Conservation (phyloP, 2,888 invertebrate species). For the Helleia helle region DNA sequence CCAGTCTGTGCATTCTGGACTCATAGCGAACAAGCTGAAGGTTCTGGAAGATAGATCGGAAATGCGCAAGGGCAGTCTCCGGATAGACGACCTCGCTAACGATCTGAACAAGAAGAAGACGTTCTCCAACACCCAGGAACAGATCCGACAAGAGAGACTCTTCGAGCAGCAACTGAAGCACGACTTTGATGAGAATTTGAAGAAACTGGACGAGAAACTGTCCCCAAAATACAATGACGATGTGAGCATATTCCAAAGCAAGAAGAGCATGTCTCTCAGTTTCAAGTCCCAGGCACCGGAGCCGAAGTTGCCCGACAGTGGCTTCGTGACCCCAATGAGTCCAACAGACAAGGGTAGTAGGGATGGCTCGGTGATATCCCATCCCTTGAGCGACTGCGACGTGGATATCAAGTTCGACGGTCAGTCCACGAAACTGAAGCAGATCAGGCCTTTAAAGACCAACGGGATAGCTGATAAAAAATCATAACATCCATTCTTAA, state of each 20-base stretch:
- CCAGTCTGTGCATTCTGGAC: slow-evolving; percentile 56
- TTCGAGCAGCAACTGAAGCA: slow-evolving; percentile 63
- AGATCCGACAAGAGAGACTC: slow-evolving; percentile 77
- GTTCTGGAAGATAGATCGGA: slow-evolving; percentile 67
- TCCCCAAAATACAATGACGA: slow-evolving; percentile 41
- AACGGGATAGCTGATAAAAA: neutral
- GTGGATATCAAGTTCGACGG: slow-evolving; percentile 87
- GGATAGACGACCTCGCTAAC: slow-evolving; percentile 45
- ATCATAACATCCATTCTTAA: neutral
- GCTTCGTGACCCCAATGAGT: slow-evolving; percentile 77
- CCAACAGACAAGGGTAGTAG: slow-evolving; percentile 59
- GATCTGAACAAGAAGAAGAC: slow-evolving; percentile 47
- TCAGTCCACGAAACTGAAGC: slow-evolving; percentile 83
- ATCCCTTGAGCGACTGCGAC: slow-evolving; percentile 85
- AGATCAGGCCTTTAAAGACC: slow-evolving; percentile 71
- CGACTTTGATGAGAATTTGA: slow-evolving; percentile 55
- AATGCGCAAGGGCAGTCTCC: slow-evolving; percentile 47
- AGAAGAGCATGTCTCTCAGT: slow-evolving; percentile 53
- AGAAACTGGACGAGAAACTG: neutral
- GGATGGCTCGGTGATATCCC: slow-evolving; percentile 66
- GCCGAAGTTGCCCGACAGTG: slow-evolving; percentile 65
- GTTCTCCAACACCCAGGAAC: slow-evolving; percentile 80
- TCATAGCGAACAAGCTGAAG: slow-evolving; percentile 55
- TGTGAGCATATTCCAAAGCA: slow-evolving; percentile 43
- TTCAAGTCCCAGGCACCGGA: slow-evolving; percentile 30